Conservation (phyloP, 1,140 invertebrate genomes). For the Thalassaphorura encarpata region DNA sequence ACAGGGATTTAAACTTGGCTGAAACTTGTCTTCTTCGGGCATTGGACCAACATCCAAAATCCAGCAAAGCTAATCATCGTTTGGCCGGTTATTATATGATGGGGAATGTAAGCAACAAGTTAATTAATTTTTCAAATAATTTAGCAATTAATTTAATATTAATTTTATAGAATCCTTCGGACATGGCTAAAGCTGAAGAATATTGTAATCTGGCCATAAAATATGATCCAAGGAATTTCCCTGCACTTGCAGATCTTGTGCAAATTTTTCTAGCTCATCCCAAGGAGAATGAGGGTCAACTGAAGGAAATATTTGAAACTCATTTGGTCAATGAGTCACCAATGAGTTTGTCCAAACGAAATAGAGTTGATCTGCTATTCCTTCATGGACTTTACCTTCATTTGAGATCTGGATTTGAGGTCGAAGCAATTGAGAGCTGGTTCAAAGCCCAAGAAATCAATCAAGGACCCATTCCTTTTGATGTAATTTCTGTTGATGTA, state of each 20-base stretch:
- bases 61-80: neutral
- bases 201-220: neutral
- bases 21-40: neutral
- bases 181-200: neutral
- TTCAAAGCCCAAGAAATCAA: too few relatives aligned
- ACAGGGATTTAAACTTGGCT: neutral
- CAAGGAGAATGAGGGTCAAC: neutral
- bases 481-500: too few relatives aligned
- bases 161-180: neutral
- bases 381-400: too few relatives aligned
- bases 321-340: neutral
- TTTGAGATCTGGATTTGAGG: too few relatives aligned
- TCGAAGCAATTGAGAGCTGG: too few relatives aligned
- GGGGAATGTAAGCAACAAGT: neutral
- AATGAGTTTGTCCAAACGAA: too few relatives aligned
- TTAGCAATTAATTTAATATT: neutral
- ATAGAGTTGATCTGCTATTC: too few relatives aligned
- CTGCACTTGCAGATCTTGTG: neutral
- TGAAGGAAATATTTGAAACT: neutral
- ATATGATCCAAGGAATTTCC: neutral
- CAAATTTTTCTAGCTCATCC: neutral
- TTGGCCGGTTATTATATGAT: neutral
- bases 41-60: neutral
- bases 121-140: neutral
- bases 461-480: too few relatives aligned